Conservation (phyloP, 1,140 invertebrate genomes). For the roundworm (Caenorhabditis elegans) region WBcel235 BX284606.5:4443001-4443500, state of each 20-base stretch:
- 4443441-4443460: too few species aligned
- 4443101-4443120: too few species aligned
- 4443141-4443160: too few species aligned
- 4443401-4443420: background rate
- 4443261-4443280: background rate
- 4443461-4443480: too few species aligned
- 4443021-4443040: too few species aligned
- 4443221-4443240: background rate
- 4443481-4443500: slow-evolving; percentile 13
- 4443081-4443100: too few species aligned
- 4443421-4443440: background rate
- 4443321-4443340: slow-evolving; percentile 1
- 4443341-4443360: background rate
- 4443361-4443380: background rate
- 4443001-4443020: too few species aligned
- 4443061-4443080: too few species aligned
- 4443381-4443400: background rate
- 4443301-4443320: background rate
- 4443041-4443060: too few species aligned
- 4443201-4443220: background rate
- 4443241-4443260: background rate
- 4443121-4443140: too few species aligned
- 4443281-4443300: background rate
- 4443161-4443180: too few species aligned
- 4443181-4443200: too few species aligned